These are phyloP conservation scores for Amphipoea oculea DNA, from an alignment of 2,888 invertebrate genomes.

Conservation along the genomic window DNA sequence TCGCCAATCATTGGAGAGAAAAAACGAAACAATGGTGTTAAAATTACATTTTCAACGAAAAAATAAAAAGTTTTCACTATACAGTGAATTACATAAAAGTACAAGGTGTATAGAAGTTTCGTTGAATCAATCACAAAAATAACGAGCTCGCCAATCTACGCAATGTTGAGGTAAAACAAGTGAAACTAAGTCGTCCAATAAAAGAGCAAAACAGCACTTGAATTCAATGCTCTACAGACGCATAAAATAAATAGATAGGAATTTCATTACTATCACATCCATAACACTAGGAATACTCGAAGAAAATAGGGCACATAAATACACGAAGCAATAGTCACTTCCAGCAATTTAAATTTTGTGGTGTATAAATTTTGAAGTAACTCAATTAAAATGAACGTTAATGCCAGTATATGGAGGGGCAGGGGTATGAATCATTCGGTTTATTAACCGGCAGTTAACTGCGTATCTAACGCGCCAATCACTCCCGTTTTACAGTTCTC, in stretches of 20 bases:
- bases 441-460: constrained; percentile 73
- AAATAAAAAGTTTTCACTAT: neutral
- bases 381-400: constrained; percentile 71
- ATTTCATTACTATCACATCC: constrained; percentile 47
- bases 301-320: constrained; percentile 58
- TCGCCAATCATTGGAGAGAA: neutral
- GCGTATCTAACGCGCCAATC: constrained; percentile 69
- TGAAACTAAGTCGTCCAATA: constrained; percentile 42
- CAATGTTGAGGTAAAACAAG: constrained; percentile 13
- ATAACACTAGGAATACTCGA: constrained; percentile 28
- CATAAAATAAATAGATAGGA: constrained; percentile 52
- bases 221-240: constrained; percentile 35
- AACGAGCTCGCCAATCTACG: constrained; percentile 46
- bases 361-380: constrained; percentile 71
- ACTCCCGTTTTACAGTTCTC: constrained; percentile 67
- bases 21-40: constrained; percentile 1
- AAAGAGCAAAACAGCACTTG: constrained; percentile 38
- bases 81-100: neutral
- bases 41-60: neutral
- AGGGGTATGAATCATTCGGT: constrained; percentile 73
- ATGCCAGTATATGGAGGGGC: constrained; percentile 57
- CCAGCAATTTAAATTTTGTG: constrained; percentile 62
- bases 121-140: constrained; percentile 43
- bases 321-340: constrained; percentile 45
- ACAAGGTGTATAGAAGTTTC: neutral